Evolutionary conservation across 2,797 vertebrate genomes (phyloP), one percentile per base, ranked within the genome.

Genomic region (Coilia nasus): DNA sequence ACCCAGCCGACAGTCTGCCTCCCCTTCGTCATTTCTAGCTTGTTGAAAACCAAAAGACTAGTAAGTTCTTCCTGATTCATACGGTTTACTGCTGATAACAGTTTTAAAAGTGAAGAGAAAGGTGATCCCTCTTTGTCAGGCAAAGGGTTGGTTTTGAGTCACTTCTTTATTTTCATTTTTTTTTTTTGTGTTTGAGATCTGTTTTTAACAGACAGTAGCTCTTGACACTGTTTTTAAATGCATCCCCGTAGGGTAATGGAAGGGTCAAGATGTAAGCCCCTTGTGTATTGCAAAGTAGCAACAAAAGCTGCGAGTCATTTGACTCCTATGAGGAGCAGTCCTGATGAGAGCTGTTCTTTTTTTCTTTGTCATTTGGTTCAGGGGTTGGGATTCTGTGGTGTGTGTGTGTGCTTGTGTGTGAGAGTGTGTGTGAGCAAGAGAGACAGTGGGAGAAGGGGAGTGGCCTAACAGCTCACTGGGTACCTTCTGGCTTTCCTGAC

Each of bases 41-140:
- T 99, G 98, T 99, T 99, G 98, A 99, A 96, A 99, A 97, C 97
- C 97, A 97, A 98, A 99, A 97, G 93, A 98, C 98, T 99, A 99
- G 98, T 99, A 99, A 99, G 98, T 99, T 99, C 92, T 98, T 98
- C 98, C 98, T 99, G 98, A 97, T 99, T 99, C 97, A 96, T 99
- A 99, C 97, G 98, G 98, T 99, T 98, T 98, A 98, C 97, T 99
- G 98, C 97, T 97, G 97, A 97, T 98, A 96, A 97, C 96, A 98
- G 96, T 98, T 96, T 92, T 98, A 94, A 97, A 97, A 97, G 96
- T 98, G 96, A 97, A 98, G 97, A 97, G 96, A 97, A 96, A 98
- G 97, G 85, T 71, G 86, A 81, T 87, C 82, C 82, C 97, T 97
- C 97, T 97, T 94, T 96, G 96, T 94, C 96, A 95, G 95, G 71